phyloP scores from a whole-genome alignment of 2,888 invertebrate species.

The Hesperia comma region DNA sequence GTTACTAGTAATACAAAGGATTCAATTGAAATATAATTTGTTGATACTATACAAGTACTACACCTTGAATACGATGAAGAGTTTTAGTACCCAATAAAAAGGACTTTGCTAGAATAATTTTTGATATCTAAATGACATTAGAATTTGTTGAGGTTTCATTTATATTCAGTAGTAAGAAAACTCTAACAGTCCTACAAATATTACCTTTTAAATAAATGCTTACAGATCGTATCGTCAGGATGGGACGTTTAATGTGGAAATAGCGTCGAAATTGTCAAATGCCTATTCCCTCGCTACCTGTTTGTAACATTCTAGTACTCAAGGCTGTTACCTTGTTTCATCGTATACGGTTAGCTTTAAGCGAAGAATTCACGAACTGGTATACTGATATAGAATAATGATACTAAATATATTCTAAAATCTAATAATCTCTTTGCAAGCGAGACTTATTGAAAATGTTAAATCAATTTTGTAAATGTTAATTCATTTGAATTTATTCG shows the following conservation, averaged over 20 bases:
- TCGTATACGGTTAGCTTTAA: background rate
- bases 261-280: conserved; percentile 17
- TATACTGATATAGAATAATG: background rate
- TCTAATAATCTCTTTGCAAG: no score
- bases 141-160: no score
- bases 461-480: background rate
- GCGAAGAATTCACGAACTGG: background rate
- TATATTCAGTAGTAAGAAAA: background rate
- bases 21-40: background rate
- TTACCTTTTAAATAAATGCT: conserved; percentile 15
- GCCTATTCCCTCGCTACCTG: conserved; percentile 7
- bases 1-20: conserved; percentile 49
- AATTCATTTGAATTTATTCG: no score
- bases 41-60: background rate
- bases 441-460: background rate
- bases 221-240: conserved; percentile 6
- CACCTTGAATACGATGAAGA: no score
- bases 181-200: conserved; percentile 8
- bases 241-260: conserved; percentile 22
- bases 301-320: conserved; percentile 3
- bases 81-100: no score
- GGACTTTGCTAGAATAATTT: no score
- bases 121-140: no score
- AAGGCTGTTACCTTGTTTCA: background rate
- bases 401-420: no score